Base-by-base conservation (phyloP, 2,888 invertebrate species). In the Perdita meconis region DNA sequence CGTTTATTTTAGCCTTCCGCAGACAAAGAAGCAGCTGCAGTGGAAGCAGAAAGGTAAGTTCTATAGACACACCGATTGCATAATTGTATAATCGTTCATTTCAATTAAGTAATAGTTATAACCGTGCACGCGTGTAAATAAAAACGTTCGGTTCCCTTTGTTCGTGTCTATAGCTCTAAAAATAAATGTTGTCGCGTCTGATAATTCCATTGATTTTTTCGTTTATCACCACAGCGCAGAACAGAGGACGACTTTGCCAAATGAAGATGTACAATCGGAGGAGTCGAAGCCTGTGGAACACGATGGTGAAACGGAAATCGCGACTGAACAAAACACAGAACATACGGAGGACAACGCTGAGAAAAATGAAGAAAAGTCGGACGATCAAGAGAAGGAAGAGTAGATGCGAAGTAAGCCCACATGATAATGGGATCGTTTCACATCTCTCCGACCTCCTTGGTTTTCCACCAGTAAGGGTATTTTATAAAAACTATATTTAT, bases 311-410 rank as follows among this genome's bases (percentile, higher is more conserved):
- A 85, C 86, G 65, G 89, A 91, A 84, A 88, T 93, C 91, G 88
- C 89, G 84, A 90, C 92, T 83, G 87, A 86, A 50, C 84, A 89
- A 59, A 88, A 93, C 73, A 92, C 92, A 78, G 92, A 86, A 89
- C 88, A 86, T 85, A 87, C 83, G 63, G 89, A 89, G 36, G 89
- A 90, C 30, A 87, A 84, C 56, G 88, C 78, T 68, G 93, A 93
- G 79, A 90, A 91, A 73, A 85, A 88, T 77, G 88, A 91, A 71
- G 91, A 92, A 65, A 90, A 92, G 81, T 89, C 90, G 38, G 89
- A 91, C 44, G 89, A 90, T 69, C 89, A 91, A 84, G 90, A 92
- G 77, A 87, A 92, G 80, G 92, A 92, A 82, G 91, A 92, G 86
- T 92, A 91, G 82, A 85, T 79, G 83, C 68, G 78, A 79, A 71